phyloP scores from a whole-genome alignment of 2,888 invertebrate species.

The Zhuqinia jingwanae region DNA sequence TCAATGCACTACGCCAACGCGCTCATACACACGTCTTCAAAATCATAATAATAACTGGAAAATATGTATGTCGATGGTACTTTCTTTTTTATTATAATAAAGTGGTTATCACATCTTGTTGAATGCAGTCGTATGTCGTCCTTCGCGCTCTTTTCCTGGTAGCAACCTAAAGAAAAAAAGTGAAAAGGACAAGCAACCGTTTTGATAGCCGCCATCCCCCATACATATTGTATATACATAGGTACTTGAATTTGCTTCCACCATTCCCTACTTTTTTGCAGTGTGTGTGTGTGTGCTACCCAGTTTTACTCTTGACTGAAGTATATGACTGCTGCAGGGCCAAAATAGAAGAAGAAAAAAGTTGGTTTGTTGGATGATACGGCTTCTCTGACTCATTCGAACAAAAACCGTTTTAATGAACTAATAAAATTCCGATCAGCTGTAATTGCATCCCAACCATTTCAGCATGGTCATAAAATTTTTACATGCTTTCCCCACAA shows the following conservation, averaged over 20 bases:
- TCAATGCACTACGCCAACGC: no score
- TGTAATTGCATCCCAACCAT: conserved; percentile 69
- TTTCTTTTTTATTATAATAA: conserved; percentile 4
- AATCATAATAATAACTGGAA: no score
- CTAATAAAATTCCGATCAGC: conserved; percentile 74
- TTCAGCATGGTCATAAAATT: conserved; percentile 66
- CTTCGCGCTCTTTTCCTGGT: background rate
- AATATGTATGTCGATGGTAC: background rate
- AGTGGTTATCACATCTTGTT: conserved; percentile 22
- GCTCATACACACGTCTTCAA: background rate
- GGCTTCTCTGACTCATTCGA: conserved; percentile 29
- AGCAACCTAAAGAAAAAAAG: background rate
- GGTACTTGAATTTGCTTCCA: background rate
- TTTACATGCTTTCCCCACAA: conserved; percentile 52
- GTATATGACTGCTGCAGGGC: conserved; percentile 18
- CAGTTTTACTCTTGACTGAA: background rate
- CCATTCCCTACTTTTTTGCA: background rate
- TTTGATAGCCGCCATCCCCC: no score
- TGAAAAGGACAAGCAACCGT: background rate
- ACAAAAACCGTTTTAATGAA: conserved; percentile 71
- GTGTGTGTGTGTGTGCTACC: no score
- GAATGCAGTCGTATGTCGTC: conserved; percentile 31
- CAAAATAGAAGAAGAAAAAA: conserved; percentile 2
- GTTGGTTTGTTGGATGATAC: background rate
- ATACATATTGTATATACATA: no score